phyloP scores from a whole-genome alignment of 1,140 invertebrate genomes.

The Choristoneura fumiferana region DNA sequence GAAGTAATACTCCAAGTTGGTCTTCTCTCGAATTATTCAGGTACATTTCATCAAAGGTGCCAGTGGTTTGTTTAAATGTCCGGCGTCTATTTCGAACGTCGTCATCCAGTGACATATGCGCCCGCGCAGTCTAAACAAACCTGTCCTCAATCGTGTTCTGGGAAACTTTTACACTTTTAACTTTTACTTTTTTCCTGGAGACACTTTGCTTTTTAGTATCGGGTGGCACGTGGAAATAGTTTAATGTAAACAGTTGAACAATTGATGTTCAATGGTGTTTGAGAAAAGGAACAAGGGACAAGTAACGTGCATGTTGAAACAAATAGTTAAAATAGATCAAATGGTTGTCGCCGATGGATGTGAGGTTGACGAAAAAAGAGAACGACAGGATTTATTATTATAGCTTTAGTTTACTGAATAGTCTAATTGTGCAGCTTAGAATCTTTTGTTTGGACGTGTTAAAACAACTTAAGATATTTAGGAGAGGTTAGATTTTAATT shows the following conservation, averaged over 20 bases:
- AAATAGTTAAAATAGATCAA: too few relatives aligned
- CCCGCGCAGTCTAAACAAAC: slow-evolving; percentile 56
- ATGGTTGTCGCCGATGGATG: too few relatives aligned
- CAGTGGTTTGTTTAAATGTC: slow-evolving; percentile 8
- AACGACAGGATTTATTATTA: too few relatives aligned
- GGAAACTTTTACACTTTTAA: slow-evolving; percentile 65
- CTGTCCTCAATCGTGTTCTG: slow-evolving; percentile 58
- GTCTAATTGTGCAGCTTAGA: too few relatives aligned
- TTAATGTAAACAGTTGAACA: slow-evolving; percentile 12
- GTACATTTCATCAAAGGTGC: slow-evolving; percentile 19
- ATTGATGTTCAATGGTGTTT: not conserved
- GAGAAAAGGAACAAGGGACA: too few relatives aligned
- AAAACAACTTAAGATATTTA: too few relatives aligned
- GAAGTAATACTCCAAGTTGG: too few relatives aligned
- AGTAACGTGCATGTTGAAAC: not conserved
- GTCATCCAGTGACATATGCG: slow-evolving; percentile 59
- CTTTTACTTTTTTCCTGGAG: slow-evolving; percentile 51
- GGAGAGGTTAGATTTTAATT: too few relatives aligned
- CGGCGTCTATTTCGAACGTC: slow-evolving; percentile 41
- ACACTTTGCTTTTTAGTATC: slow-evolving; percentile 38
- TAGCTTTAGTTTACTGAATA: too few relatives aligned
- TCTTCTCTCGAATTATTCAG: not conserved
- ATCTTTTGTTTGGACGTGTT: too few relatives aligned
- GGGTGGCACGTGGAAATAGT: slow-evolving; percentile 13
- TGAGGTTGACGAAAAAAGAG: too few relatives aligned